Evolutionary conservation across 2,113 vertebrate genomes (phyloP).

Genomic region (Chinchilla lanigera): DNA sequence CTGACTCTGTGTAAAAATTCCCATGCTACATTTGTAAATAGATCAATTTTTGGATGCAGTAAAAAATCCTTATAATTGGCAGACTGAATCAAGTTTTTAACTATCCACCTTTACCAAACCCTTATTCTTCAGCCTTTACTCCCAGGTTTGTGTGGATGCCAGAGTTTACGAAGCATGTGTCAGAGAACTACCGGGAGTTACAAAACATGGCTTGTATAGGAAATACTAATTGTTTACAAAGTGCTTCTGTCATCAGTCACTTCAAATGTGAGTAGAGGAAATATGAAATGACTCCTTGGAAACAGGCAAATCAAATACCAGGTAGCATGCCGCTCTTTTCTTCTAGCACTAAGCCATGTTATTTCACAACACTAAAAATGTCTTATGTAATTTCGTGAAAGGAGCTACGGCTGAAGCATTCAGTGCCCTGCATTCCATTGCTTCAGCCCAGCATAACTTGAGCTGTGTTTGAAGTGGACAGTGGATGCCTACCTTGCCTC

Average conservation of each 20-base stretch:
- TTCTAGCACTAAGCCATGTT: not conserved
- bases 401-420: not conserved
- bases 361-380: not conserved
- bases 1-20: not conserved
- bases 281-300: not conserved
- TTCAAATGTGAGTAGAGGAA: not conserved
- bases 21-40: not conserved
- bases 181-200: not conserved
- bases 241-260: not conserved
- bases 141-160: not conserved
- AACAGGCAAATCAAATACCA: not conserved
- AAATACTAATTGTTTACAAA: not conserved
- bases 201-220: not conserved
- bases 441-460: not conserved
- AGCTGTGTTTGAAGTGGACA: not conserved
- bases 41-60: not conserved
- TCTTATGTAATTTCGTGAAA: not conserved
- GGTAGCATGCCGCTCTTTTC: not conserved
- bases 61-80: not conserved
- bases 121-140: not conserved
- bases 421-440: rapidly evolving
- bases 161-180: not conserved
- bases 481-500: no score
- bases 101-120: not conserved
- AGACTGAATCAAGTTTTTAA: not conserved